These are phyloP conservation scores for Lycaena phlaeas DNA, from an alignment of 2,888 invertebrate genomes.

Conservation along the genomic window DNA sequence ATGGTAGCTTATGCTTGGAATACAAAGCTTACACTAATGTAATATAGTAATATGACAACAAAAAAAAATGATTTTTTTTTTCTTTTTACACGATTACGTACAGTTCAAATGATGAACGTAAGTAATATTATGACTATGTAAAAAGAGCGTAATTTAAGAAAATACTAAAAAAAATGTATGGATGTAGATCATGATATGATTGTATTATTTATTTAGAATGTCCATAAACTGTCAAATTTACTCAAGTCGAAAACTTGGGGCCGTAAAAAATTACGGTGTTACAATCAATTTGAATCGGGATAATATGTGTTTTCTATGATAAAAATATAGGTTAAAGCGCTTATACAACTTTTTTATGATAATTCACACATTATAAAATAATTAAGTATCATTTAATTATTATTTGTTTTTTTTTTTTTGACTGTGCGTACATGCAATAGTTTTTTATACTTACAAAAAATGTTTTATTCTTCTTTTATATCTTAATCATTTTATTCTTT, in stretches of 20 bases:
- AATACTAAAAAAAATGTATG: neutral
- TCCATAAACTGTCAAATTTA: constrained; percentile 3
- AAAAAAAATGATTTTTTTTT: too few relatives aligned
- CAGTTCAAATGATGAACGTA: too few relatives aligned
- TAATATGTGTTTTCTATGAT: constrained; percentile 1
- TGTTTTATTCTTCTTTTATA: neutral
- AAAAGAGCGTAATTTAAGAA: constrained; percentile 1
- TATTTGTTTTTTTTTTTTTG: neutral
- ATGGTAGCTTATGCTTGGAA: too few relatives aligned
- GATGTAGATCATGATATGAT: neutral
- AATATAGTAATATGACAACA: too few relatives aligned
- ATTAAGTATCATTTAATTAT: too few relatives aligned
- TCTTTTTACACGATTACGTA: too few relatives aligned
- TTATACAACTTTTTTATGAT: neutral
- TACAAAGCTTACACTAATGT: too few relatives aligned
- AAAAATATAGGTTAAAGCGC: neutral
- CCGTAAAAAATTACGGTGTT: constrained; percentile 12
- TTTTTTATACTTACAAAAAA: neutral
- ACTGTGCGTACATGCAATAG: too few relatives aligned
- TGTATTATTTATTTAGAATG: neutral
- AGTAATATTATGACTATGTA: constrained; percentile 1
- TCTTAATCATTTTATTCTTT: neutral
- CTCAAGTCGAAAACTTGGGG: constrained; percentile 11
- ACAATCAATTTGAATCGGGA: neutral
- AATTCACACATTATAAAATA: neutral